Conservation (phyloP, 2,888 invertebrate species). For the Macaria liturata region DNA sequence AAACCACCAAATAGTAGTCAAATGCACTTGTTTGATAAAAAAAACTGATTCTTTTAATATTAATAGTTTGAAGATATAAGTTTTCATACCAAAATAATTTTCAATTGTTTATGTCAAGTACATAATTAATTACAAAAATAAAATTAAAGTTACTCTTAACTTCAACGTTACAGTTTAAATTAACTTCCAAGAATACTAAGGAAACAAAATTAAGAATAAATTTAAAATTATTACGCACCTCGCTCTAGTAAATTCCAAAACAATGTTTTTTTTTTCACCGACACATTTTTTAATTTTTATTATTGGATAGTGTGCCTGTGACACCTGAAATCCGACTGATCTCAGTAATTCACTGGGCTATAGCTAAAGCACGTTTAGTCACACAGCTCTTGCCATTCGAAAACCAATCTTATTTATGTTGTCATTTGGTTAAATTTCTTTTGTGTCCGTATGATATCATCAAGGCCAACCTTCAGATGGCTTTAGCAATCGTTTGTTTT, state of each 20-base stretch:
- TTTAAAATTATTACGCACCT: background rate
- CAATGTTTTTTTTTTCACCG: too few relatives aligned
- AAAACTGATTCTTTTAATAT: too few relatives aligned
- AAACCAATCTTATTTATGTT: background rate
- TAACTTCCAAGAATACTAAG: too few relatives aligned
- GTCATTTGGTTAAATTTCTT: background rate
- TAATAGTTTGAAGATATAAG: too few relatives aligned
- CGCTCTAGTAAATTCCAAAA: background rate
- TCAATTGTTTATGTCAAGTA: too few relatives aligned
- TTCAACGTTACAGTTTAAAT: too few relatives aligned
- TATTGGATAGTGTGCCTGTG: conserved; percentile 13
- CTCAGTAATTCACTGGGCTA: conserved; percentile 15
- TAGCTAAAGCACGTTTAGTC: conserved; percentile 16
- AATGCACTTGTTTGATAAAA: too few relatives aligned
- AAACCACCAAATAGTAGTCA: too few relatives aligned
- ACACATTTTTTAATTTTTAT: background rate
- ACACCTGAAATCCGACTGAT: conserved; percentile 27
- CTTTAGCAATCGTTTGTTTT: conserved; percentile 19
- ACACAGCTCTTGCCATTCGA: conserved; percentile 2
- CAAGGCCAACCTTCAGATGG: conserved; percentile 17
- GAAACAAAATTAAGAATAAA: too few relatives aligned
- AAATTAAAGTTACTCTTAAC: too few relatives aligned
- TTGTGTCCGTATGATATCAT: conserved; percentile 6
- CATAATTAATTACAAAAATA: too few relatives aligned
- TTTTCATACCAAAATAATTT: too few relatives aligned